A percentile compares a stretch with the other conserved stretches of the same genome.
Conservation (phyloP, 1,140 invertebrate genomes). For the Melanaphis sacchari region DNA sequence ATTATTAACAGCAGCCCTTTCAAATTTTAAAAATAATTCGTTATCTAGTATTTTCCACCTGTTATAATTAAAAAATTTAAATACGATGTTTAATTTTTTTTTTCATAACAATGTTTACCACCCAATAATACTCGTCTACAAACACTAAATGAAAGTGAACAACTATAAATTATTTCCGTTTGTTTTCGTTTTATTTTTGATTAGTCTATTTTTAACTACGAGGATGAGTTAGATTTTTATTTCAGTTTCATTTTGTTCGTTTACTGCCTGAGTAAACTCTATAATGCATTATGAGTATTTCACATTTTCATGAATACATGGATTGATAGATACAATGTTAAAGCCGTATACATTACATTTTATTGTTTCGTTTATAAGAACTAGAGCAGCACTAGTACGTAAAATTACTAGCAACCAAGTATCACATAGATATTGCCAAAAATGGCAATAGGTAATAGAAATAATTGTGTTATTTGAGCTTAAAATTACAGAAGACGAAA, state of each 20-base stretch:
- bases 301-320: background rate
- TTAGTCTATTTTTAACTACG: background rate
- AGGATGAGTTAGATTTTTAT: background rate
- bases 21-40: background rate
- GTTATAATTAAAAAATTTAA: background rate
- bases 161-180: background rate
- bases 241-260: background rate
- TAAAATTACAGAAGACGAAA: background rate
- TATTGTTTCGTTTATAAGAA: background rate
- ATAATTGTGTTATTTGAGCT: background rate
- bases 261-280: background rate
- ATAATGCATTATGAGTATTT: background rate
- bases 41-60: background rate
- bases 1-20: background rate
- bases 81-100: background rate
- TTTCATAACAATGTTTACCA: background rate
- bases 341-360: background rate
- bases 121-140: background rate
- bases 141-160: background rate
- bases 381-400: background rate
- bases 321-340: background rate
- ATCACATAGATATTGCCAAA: background rate
- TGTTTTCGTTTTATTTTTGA: background rate
- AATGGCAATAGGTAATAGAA: background rate
- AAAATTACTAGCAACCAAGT: background rate